Percentiles rank a stretch among this genome's conserved stretches.
These are phyloP conservation scores for Oligia latruncula DNA, from an alignment of 2,888 invertebrate genomes.

Conservation along the genomic window DNA sequence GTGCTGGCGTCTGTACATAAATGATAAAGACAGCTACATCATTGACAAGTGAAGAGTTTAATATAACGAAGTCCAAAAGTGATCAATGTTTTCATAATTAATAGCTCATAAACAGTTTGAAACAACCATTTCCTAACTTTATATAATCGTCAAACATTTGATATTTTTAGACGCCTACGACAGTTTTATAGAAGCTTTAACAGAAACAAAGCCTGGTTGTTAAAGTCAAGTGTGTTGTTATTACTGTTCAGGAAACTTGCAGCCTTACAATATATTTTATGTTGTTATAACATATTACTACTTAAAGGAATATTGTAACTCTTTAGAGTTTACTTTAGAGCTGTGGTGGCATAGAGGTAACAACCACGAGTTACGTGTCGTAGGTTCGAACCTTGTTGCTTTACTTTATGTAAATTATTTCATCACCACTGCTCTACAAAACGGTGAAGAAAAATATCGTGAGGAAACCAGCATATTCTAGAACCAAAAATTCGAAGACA, in stretches of 20 bases:
- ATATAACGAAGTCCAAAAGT: not conserved
- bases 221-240: constrained; percentile 43
- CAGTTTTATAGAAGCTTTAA: constrained; percentile 33
- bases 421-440: too few relatives aligned
- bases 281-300: constrained; percentile 28
- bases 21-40: not conserved
- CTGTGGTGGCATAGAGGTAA: too few relatives aligned
- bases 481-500: too few relatives aligned
- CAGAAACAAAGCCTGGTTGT: constrained; percentile 38
- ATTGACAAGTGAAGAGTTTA: not conserved
- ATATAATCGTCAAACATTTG: constrained; percentile 25
- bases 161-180: constrained; percentile 31
- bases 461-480: too few relatives aligned
- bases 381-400: too few relatives aligned
- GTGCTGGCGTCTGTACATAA: not conserved
- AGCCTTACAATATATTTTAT: constrained; percentile 33
- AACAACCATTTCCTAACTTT: not conserved
- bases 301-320: constrained; percentile 22
- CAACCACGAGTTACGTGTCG: too few relatives aligned
- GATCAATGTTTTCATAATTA: not conserved
- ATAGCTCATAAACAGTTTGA: not conserved
- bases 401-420: too few relatives aligned
- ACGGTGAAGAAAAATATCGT: too few relatives aligned
- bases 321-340: constrained; percentile 5
- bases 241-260: constrained; percentile 28